Evolutionary conservation across 2,113 vertebrate species (phyloP).

Genomic region (Prietella phreatophila): DNA sequence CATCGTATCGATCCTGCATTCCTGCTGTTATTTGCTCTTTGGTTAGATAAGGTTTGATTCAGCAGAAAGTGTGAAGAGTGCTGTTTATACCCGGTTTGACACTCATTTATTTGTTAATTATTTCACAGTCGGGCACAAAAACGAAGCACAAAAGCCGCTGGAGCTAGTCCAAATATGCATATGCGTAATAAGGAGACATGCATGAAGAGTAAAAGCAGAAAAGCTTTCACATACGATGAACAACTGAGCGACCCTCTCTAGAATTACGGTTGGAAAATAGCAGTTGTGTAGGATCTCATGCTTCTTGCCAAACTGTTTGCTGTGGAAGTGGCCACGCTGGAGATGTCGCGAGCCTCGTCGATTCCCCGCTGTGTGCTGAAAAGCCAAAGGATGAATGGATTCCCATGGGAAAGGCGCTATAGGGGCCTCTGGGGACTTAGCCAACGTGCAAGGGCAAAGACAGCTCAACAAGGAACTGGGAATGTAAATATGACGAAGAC

Average conservation of each 20-base stretch:
- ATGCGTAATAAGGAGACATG: not conserved
- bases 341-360: constrained; percentile 59
- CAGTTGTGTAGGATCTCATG: not conserved
- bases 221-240: not conserved
- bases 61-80: constrained; percentile 28
- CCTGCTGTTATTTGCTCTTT: constrained; percentile 27
- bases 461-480: constrained; percentile 27
- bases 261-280: not conserved
- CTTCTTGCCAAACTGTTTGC: not conserved
- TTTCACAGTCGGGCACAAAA: constrained; percentile 3
- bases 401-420: constrained; percentile 53
- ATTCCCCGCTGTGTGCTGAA: constrained; percentile 60
- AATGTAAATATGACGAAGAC: constrained; percentile 33
- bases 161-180: not conserved
- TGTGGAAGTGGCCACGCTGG: constrained; percentile 33
- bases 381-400: constrained; percentile 59
- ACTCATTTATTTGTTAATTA: constrained; percentile 33
- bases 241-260: not conserved
- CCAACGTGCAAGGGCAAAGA: constrained; percentile 54
- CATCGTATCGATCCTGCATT: constrained; percentile 13
- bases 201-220: not conserved
- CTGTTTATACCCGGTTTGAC: constrained; percentile 5
- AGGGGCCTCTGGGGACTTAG: constrained; percentile 48
- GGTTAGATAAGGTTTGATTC: constrained; percentile 23
- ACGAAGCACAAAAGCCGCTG: constrained; percentile 7